Evolutionary conservation across 1,140 invertebrate genomes (phyloP), one percentile per base, ranked within the genome.

Genomic region (Tachypleus tridentatus): DNA sequence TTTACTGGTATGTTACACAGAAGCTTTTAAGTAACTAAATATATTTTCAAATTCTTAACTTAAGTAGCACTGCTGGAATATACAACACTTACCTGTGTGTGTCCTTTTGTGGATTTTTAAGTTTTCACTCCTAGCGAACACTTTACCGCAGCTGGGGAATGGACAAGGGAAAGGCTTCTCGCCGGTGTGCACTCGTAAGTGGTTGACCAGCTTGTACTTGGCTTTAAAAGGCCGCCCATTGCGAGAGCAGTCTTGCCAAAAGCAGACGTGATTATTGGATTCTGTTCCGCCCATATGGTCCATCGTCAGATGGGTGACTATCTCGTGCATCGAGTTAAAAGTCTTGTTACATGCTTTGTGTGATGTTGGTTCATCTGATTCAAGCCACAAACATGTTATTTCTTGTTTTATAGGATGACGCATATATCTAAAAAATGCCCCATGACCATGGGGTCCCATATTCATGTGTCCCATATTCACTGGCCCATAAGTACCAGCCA

Each of bases 121-220:
- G 76, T 99, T 99, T 79, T 98, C 97, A 67, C 90, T 93, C 71
- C 97, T 82, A 5, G 97, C 97, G 77, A 99, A 99, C 65, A 98
- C 93, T 80, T 99, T 99, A 57, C 93, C 93, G 77, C 97, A 99
- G 1, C 88, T 88, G 8, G 91, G 89, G 79, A 97, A 97, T 0
- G 93, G 92, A 74, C 97, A 99, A 5, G 92, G 91, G 74, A 99
- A 99, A 0, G 97, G 97, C 77, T 98, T 98, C 77, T 99, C 96
- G 10, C 97, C 97, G 1, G 97, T 99, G 77, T 99, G 97, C 60
- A 99, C 97, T 62, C 97, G 82, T 71, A 99, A 97, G 78, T 99
- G 97, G 80, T 99, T 99, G 73, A 99, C 96, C 74, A 99, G 84
- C 80, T 99, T 99, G 82, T 99, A 99, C 80, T 99, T 99, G 78